Evolutionary conservation across 2,888 invertebrate genomes (phyloP).

Genomic region (Stramonita haemastoma): DNA sequence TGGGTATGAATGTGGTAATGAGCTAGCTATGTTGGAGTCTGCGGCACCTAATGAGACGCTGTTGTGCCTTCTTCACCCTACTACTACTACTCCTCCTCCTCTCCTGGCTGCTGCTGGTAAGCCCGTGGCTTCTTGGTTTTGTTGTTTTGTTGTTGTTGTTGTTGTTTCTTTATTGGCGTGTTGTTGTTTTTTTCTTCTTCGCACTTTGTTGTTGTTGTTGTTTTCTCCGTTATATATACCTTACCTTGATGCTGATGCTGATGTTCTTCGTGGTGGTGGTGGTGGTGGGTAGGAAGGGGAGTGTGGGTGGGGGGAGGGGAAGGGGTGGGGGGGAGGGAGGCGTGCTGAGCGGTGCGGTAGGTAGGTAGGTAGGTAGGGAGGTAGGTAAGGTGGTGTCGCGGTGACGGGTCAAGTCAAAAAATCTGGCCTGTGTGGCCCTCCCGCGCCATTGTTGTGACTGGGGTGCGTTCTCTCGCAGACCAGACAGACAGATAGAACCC

Average conservation of each 20-base stretch:
- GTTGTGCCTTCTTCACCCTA: constrained; percentile 33
- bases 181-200: neutral
- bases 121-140: neutral
- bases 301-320: neutral
- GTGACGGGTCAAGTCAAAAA: constrained; percentile 1
- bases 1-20: constrained; percentile 61
- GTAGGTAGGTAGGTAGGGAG: neutral
- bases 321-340: neutral
- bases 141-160: neutral
- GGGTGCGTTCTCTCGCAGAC: neutral
- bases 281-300: neutral
- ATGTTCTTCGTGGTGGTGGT: neutral
- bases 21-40: constrained; percentile 53
- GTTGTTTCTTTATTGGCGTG: neutral
- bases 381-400: neutral
- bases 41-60: constrained; percentile 41
- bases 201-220: neutral
- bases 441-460: constrained; percentile 34
- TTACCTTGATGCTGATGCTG: neutral
- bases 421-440: neutral
- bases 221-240: neutral
- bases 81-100: neutral
- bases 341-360: neutral
- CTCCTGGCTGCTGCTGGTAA: neutral
- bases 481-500: too few species aligned